Percentiles rank a stretch among this genome's conserved stretches.
phyloP scores from a whole-genome alignment of 2,888 invertebrate species.

The Drepanosiphum platanoidis region DNA sequence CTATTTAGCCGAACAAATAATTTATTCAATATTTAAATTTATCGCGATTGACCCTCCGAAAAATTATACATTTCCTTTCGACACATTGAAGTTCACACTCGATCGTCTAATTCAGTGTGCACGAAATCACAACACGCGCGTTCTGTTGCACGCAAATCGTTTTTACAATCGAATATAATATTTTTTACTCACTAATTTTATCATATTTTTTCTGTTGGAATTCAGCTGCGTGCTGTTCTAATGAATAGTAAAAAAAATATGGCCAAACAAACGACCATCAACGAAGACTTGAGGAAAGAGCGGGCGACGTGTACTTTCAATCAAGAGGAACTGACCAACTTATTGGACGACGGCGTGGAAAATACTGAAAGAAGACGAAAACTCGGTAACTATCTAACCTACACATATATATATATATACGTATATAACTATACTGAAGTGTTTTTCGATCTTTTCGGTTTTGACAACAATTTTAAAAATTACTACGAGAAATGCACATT shows the following conservation, averaged over 20 bases:
- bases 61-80: neutral
- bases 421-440: no score
- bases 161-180: no score
- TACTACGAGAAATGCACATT: no score
- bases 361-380: constrained; percentile 78
- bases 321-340: constrained; percentile 77
- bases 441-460: no score
- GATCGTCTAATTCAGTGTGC: neutral
- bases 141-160: neutral
- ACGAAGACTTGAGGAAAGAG: constrained; percentile 79
- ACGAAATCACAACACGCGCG: no score
- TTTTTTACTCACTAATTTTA: neutral
- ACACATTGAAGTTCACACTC: neutral
- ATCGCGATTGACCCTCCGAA: neutral
- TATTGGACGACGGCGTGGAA: constrained; percentile 79
- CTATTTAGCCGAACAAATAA: neutral
- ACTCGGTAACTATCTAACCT: constrained; percentile 40
- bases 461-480: no score
- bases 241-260: neutral
- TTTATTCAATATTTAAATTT: neutral
- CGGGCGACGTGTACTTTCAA: constrained; percentile 80
- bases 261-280: constrained; percentile 70
- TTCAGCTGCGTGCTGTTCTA: neutral
- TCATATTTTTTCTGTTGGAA: neutral
- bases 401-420: no score